Evolutionary conservation across 2,888 invertebrate species (phyloP).

Genomic region (Zygogramma bicolorata): DNA sequence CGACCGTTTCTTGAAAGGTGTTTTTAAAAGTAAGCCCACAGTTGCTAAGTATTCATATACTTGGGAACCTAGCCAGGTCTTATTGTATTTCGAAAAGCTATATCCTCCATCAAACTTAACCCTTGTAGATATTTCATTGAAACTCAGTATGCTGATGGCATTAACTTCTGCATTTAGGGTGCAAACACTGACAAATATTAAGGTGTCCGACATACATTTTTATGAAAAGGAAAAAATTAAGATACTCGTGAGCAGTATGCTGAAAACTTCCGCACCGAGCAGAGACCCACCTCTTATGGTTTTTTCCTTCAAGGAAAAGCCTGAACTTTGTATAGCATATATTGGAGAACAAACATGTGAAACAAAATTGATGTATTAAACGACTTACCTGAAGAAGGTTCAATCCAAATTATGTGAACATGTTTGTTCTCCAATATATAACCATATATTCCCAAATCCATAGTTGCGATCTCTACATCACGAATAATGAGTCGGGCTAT

Average conservation of each 20-base stretch:
- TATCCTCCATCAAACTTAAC: neutral
- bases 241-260: neutral
- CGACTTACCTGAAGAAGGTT: conserved; percentile 13
- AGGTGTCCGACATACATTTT: conserved; percentile 5
- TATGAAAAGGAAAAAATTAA: neutral
- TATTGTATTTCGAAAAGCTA: neutral
- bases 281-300: no score
- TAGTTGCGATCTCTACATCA: neutral
- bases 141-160: conserved; percentile 5
- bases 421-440: neutral
- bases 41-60: neutral
- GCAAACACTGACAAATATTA: conserved; percentile 9
- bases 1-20: neutral
- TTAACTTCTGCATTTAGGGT: conserved; percentile 9
- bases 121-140: neutral
- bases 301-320: neutral
- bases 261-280: neutral
- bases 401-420: conserved; percentile 7
- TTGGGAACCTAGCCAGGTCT: neutral
- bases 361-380: conserved; percentile 9
- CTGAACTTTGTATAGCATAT: neutral
- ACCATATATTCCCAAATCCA: neutral
- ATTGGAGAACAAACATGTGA: neutral
- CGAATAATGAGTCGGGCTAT: neutral
- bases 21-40: neutral